These are phyloP conservation scores for Erpobdella octoculata DNA, from an alignment of 2,888 invertebrate species.

Conservation along the genomic window DNA sequence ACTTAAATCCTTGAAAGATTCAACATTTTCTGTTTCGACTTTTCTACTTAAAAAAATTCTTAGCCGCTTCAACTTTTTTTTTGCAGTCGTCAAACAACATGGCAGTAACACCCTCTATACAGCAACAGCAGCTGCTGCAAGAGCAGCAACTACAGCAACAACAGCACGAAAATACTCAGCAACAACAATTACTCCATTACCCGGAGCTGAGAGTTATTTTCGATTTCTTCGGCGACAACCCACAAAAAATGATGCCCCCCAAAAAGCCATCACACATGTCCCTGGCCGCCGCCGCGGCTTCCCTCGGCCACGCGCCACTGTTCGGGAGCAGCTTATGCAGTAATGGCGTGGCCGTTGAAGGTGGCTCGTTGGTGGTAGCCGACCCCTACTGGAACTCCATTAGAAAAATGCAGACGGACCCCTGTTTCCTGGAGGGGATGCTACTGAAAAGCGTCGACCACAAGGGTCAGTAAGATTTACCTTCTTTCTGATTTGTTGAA, in stretches of 20 bases:
- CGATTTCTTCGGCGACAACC: slow-evolving; percentile 32
- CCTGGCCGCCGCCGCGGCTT: background rate
- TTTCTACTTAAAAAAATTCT: no score
- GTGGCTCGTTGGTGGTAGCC: background rate
- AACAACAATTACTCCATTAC: slow-evolving; percentile 19
- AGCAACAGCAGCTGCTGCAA: background rate
- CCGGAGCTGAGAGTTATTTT: slow-evolving; percentile 29
- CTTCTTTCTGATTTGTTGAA: background rate
- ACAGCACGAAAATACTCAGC: background rate
- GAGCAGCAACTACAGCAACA: slow-evolving; percentile 4
- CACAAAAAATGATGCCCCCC: slow-evolving; percentile 27
- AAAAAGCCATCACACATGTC: background rate
- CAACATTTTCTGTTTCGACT: no score
- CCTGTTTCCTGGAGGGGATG: slow-evolving; percentile 43
- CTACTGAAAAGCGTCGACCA: slow-evolving; percentile 41
- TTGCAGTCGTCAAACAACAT: background rate
- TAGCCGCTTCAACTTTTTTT: background rate
- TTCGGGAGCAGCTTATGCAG: background rate
- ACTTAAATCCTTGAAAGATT: no score
- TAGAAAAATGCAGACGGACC: slow-evolving; percentile 34
- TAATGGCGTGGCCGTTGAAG: background rate
- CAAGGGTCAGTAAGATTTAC: slow-evolving; percentile 38
- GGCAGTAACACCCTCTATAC: background rate
- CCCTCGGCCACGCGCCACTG: background rate
- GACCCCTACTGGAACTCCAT: slow-evolving; percentile 32